phyloP scores from a whole-genome alignment of 2,113 vertebrate genomes.

The Pomatorhinus ruficollis region DNA sequence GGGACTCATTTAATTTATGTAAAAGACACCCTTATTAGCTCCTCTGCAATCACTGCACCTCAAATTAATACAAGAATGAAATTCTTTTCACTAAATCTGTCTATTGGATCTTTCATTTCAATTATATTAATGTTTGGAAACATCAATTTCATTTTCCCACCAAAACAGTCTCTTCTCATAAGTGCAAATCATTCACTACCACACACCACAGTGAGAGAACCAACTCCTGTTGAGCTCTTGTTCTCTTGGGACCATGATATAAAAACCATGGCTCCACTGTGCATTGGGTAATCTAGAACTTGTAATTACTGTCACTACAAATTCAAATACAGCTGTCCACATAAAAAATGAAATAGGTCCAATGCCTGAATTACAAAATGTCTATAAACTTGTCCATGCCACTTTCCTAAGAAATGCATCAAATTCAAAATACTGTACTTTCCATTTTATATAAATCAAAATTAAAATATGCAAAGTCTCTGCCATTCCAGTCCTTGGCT shows the following conservation, averaged over 20 bases:
- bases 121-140: background rate
- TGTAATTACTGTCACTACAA: slow-evolving; percentile 23
- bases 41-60: background rate
- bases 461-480: background rate
- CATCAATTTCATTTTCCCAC: background rate
- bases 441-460: background rate
- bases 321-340: background rate
- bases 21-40: background rate
- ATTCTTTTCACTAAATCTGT: background rate
- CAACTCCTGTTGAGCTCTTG: background rate
- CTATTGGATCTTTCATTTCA: background rate
- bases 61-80: background rate
- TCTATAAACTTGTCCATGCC: background rate
- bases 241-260: background rate
- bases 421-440: background rate
- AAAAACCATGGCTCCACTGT: background rate
- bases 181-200: background rate
- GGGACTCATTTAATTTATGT: background rate
- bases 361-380: background rate
- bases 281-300: slow-evolving; percentile 25
- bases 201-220: background rate
- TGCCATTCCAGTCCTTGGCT: background rate
- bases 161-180: background rate
- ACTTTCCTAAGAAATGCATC: background rate
- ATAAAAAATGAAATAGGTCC: background rate